Percentiles rank a stretch among this genome's conserved stretches.
phyloP scores from a whole-genome alignment of 2,113 vertebrate species.

The Argyrosomus japonicus region DNA sequence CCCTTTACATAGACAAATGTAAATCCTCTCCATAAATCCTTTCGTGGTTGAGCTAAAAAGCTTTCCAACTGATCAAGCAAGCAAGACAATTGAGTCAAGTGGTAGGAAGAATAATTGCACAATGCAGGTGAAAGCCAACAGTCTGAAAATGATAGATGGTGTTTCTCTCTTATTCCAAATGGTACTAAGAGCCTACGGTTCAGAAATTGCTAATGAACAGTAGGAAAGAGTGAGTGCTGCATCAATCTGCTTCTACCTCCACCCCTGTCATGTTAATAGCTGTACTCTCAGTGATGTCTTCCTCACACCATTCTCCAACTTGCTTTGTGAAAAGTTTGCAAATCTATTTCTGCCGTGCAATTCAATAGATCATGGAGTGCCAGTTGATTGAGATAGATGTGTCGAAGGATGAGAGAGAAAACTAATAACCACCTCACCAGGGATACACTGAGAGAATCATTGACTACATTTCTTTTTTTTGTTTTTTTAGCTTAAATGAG shows the following conservation, averaged over 20 bases:
- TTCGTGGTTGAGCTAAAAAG: conserved; percentile 37
- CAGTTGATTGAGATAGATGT: conserved; percentile 56
- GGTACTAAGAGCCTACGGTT: conserved; percentile 53
- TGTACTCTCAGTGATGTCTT: conserved; percentile 42
- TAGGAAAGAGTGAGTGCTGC: conserved; percentile 31
- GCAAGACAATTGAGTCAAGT: conserved; percentile 45
- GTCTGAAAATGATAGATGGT: conserved; percentile 55
- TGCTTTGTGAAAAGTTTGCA: conserved; percentile 38
- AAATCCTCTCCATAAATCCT: conserved; percentile 40
- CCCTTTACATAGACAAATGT: conserved; percentile 21
- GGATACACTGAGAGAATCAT: conserved; percentile 7
- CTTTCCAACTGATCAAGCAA: conserved; percentile 54
- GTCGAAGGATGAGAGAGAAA: conserved; percentile 29
- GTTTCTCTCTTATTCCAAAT: conserved; percentile 54
- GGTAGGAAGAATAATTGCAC: conserved; percentile 53
- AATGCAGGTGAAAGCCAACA: conserved; percentile 53
- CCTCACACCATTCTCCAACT: conserved; percentile 12
- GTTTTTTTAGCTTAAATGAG: conserved; percentile 3
- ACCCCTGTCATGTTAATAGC: conserved; percentile 58
- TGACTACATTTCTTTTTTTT: conserved; percentile 3
- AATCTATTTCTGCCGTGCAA: conserved; percentile 38
- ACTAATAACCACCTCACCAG: conserved; percentile 33
- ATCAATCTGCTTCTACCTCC: conserved; percentile 51
- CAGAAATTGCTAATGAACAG: conserved; percentile 63
- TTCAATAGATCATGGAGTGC: conserved; percentile 30